Conservation (phyloP, 2,113 vertebrate species). For the Myocastor coypus region DNA sequence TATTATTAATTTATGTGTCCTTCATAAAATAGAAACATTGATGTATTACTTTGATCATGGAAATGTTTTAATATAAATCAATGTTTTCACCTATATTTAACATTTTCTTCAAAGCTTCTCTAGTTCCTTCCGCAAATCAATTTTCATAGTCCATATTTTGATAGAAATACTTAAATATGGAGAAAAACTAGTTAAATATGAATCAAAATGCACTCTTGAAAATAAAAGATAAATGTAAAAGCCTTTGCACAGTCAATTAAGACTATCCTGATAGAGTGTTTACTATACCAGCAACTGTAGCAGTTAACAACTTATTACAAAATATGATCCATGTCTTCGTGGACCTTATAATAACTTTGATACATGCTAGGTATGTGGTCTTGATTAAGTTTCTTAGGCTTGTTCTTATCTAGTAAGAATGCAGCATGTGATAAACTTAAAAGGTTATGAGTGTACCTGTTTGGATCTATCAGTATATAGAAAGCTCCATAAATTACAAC, state of each 20-base stretch:
- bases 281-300: background rate
- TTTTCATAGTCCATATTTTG: background rate
- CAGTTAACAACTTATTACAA: background rate
- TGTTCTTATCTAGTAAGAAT: background rate
- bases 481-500: background rate
- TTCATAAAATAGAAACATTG: constrained; percentile 28
- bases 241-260: background rate
- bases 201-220: background rate
- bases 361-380: background rate
- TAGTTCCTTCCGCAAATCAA: background rate
- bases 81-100: background rate
- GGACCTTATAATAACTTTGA: background rate
- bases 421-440: background rate
- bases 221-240: constrained; percentile 52
- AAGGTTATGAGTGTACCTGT: background rate
- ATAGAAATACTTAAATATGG: background rate
- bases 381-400: background rate
- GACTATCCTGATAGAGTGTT: background rate
- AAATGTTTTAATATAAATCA: background rate
- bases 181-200: background rate
- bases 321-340: background rate
- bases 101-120: background rate
- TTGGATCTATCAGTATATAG: background rate
- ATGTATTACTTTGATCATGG: background rate
- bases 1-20: background rate